A percentile compares a stretch with the other conserved stretches of the same genome.
phyloP scores from a whole-genome alignment of 2,113 vertebrate genomes.

The Egretta garzetta region DNA sequence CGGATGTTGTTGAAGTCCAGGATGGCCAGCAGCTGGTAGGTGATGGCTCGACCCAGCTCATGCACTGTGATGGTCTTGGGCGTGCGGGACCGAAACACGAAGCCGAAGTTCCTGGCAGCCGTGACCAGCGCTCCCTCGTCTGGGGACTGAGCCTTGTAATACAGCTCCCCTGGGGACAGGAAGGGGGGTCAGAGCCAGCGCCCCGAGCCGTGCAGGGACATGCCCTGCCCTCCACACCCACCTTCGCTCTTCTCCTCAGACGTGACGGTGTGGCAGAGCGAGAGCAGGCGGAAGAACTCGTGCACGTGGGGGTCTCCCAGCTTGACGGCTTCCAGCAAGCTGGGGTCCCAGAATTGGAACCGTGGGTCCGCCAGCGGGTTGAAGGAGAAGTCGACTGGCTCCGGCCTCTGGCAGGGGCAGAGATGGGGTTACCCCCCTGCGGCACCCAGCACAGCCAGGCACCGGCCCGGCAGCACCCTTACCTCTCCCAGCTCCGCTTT shows the following conservation, averaged over 20 bases:
- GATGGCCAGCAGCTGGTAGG: conserved; percentile 91
- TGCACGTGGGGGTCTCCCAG: conserved; percentile 82
- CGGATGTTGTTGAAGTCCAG: conserved; percentile 95
- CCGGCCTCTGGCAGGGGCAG: conserved; percentile 50
- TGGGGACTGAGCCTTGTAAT: conserved; percentile 93
- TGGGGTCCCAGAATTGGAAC: conserved; percentile 89
- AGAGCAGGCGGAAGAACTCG: conserved; percentile 91
- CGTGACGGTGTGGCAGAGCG: conserved; percentile 94
- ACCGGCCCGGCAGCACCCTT: fast-evolving
- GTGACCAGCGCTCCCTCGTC: conserved; percentile 92
- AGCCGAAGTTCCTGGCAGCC: conserved; percentile 90
- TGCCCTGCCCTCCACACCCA: background rate
- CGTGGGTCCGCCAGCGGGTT: conserved; percentile 85
- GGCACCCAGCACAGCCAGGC: fast-evolving
- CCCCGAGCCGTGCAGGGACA: fast-evolving
- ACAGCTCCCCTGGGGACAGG: conserved; percentile 78
- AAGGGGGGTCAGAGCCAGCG: background rate
- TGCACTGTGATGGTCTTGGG: conserved; percentile 88
- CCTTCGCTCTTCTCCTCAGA: conserved; percentile 89
- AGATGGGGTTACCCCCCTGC: background rate
- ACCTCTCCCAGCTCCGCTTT: conserved; percentile 83
- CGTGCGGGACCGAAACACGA: conserved; percentile 90
- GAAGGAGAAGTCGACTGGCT: conserved; percentile 89
- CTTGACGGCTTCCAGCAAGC: conserved; percentile 86
- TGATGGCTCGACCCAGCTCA: conserved; percentile 84